Conservation (phyloP, 2,888 invertebrate species). For the Agrotis ipsilon region DNA sequence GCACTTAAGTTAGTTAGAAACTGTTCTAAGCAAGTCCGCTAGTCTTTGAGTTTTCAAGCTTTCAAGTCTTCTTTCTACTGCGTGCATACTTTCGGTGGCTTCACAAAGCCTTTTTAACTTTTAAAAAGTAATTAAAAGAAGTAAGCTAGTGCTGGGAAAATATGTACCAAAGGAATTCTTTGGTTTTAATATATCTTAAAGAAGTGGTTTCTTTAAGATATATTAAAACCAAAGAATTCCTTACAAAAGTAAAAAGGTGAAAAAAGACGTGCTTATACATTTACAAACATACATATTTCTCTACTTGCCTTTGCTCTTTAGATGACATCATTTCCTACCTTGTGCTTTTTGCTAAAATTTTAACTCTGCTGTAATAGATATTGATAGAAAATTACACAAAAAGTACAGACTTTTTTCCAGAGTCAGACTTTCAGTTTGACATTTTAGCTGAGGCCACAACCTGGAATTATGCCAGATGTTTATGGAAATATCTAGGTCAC, state of each 20-base stretch:
- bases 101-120: slow-evolving; percentile 19
- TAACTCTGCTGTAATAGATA: neutral
- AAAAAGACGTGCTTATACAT: neutral
- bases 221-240: no score
- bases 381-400: neutral
- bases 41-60: no score
- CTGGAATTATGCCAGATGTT: slow-evolving; percentile 28
- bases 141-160: slow-evolving; percentile 5
- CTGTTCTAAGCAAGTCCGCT: neutral
- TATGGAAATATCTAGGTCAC: neutral
- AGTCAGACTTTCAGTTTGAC: slow-evolving; percentile 14
- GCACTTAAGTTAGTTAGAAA: no score
- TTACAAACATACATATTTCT: no score
- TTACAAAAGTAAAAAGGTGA: neutral
- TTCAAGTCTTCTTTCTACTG: slow-evolving; percentile 1
- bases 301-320: neutral
- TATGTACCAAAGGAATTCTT: neutral
- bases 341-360: neutral
- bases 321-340: neutral
- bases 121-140: no score
- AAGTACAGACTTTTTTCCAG: slow-evolving; percentile 1
- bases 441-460: slow-evolving; percentile 14
- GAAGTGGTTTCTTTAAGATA: no score
- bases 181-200: slow-evolving; percentile 1
- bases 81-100: neutral